A percentile compares a stretch with the other conserved stretches of the same genome.
These are phyloP conservation scores for Tolypeutes matacus DNA, from an alignment of 2,797 vertebrate genomes.

Conservation along the genomic window DNA sequence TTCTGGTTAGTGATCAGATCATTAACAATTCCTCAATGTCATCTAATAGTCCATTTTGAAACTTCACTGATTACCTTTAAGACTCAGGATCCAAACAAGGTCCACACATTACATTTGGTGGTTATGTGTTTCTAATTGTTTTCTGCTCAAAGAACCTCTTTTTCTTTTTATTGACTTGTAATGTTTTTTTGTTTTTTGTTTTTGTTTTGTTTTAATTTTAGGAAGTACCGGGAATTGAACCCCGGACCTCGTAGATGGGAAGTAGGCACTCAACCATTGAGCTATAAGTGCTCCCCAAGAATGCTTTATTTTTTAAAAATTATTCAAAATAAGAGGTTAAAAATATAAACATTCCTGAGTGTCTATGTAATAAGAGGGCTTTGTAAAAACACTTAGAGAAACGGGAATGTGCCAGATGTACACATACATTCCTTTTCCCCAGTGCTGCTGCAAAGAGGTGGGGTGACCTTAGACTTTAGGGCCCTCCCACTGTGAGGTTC, in stretches of 20 bases:
- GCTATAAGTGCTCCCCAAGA: background rate
- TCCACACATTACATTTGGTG: background rate
- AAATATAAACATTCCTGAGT: slow-evolving; percentile 45
- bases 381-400: background rate
- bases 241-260: too few species aligned
- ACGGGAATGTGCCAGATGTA: background rate
- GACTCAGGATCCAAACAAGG: slow-evolving; percentile 25
- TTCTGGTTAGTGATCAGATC: background rate
- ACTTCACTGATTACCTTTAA: background rate
- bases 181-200: background rate
- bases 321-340: slow-evolving; percentile 33
- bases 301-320: slow-evolving; percentile 14
- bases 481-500: background rate
- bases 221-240: too few species aligned
- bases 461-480: background rate
- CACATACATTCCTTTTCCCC: background rate
- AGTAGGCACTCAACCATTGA: too few species aligned
- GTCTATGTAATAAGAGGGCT: background rate
- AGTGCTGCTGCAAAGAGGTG: background rate
- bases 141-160: slow-evolving; percentile 43
- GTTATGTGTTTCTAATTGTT: background rate
- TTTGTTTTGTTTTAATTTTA: too few species aligned
- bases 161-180: background rate
- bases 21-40: slow-evolving; percentile 1
- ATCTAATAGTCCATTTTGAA: background rate